Evolutionary conservation across 2,888 invertebrate species (phyloP), one percentile per base, ranked within the genome.

Genomic region (Apamea anceps): DNA sequence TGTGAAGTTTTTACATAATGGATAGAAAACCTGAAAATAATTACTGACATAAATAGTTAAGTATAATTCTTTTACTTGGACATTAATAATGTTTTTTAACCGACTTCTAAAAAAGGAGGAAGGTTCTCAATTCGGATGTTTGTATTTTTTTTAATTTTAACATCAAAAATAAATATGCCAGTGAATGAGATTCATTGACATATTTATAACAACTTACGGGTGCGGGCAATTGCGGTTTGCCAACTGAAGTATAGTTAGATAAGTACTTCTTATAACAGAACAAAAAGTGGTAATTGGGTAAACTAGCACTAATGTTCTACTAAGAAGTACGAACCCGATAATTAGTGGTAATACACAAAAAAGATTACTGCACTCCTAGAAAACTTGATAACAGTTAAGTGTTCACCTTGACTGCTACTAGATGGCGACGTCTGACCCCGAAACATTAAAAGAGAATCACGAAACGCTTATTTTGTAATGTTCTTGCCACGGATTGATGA

Each of bases 401-500:
- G 62, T 78, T 89, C 81, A 87, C 89, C 89, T 89, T 89, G 90
- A 83, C 84, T 66, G 77, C 73, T 88, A 75, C 62, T 82, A 85
- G 84, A 82, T 83, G 87, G 84, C 79, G 72, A 65, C 62, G 77
- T 79, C 54, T 89, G 88, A 86, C 88, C 89, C 82, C 87, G 79
- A 89, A 89, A 85, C 84, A 84, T 85, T 81, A 83, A 79, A 72
- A 84, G 72, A 84, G 85, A 85, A 89, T 89, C 88, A 89, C 87
- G 88, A 89, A 81, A 81, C 75, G 75, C 65, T 85, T 77, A 80
- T 87, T 88, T 85, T 89, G 83, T 81, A 85, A 85, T 57, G 60
- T 66, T 84, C 85, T 78, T 60, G 73, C 66, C 66, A 77, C 81
- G 76, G 54, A 82, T 79, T 77, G 65, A 72, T 88, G 88, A 89